A percentile compares a stretch with the other conserved stretches of the same genome.
Conservation (phyloP, 2,797 vertebrate genomes). For the Microctenopoma steveboyesi region DNA sequence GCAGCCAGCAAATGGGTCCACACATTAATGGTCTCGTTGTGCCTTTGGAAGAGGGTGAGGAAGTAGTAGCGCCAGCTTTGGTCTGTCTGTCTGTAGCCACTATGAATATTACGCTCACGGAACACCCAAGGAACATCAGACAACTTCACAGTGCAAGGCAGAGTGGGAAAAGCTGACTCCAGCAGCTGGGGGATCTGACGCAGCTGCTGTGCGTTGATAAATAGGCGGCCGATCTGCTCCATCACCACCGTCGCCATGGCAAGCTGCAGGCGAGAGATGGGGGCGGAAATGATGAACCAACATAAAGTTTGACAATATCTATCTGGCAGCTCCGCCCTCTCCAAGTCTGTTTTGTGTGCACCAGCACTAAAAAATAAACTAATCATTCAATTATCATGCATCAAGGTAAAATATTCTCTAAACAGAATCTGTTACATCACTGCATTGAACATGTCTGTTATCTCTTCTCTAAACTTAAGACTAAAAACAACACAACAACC, state of each 20-base stretch:
- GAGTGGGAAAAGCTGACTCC: constrained; percentile 81
- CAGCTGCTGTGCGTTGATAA: constrained; percentile 85
- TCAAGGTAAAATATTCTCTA: neutral
- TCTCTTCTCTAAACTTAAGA: neutral
- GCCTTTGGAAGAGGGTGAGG: constrained; percentile 92
- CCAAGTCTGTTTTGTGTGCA: constrained; percentile 1
- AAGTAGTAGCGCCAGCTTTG: constrained; percentile 94
- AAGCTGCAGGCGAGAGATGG: constrained; percentile 52
- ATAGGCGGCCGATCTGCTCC: constrained; percentile 90
- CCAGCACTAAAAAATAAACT: neutral
- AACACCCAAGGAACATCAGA: constrained; percentile 90
- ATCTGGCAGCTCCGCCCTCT: constrained; percentile 6
- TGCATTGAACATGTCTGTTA: neutral
- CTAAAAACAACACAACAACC: neutral
- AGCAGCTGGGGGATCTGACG: constrained; percentile 86
- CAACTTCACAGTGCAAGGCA: constrained; percentile 88
- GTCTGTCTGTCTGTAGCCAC: constrained; percentile 89
- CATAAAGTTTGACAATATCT: constrained; percentile 34
- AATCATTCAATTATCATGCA: neutral
- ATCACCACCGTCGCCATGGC: constrained; percentile 90
- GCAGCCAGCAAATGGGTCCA: constrained; percentile 94
- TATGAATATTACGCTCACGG: constrained; percentile 91
- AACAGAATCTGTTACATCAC: neutral
- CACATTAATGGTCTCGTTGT: constrained; percentile 94
- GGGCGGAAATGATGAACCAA: constrained; percentile 23